Evolutionary conservation across 2,888 invertebrate genomes (phyloP).

Genomic region (Tetramorium bicarinatum): DNA sequence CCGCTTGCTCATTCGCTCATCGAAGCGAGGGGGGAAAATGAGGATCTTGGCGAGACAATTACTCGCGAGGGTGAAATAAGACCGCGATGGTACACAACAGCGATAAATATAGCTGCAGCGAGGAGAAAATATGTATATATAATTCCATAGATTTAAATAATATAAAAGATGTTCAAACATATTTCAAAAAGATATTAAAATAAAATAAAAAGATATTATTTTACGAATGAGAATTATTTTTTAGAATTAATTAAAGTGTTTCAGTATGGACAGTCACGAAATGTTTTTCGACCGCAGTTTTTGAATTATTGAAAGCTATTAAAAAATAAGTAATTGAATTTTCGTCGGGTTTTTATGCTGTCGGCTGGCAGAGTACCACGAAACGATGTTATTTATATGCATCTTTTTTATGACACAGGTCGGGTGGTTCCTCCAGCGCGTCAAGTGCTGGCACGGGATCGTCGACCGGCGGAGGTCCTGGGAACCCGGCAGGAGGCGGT

Average conservation of each 20-base stretch:
- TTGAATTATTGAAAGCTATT: slow-evolving; percentile 1
- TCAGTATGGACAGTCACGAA: not conserved
- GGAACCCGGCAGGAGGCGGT: slow-evolving; percentile 84
- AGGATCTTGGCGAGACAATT: slow-evolving; percentile 59
- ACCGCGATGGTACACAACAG: slow-evolving; percentile 40
- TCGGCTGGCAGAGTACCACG: not conserved
- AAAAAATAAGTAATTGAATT: slow-evolving; percentile 26
- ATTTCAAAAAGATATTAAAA: not conserved
- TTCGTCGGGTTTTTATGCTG: not conserved
- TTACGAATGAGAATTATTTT: not conserved
- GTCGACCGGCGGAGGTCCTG: slow-evolving; percentile 79
- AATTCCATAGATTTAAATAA: not conserved
- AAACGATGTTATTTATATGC: slow-evolving; percentile 38
- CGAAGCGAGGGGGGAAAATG: slow-evolving; percentile 50
- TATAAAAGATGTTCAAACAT: not conserved
- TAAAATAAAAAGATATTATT: not conserved
- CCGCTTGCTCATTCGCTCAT: slow-evolving; percentile 34
- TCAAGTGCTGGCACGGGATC: slow-evolving; percentile 82
- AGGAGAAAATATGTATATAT: not conserved
- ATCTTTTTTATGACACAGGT: slow-evolving; percentile 71
- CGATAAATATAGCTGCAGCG: slow-evolving; percentile 27
- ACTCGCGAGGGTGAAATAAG: slow-evolving; percentile 58
- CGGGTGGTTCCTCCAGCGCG: slow-evolving; percentile 83
- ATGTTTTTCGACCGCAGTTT: not conserved
- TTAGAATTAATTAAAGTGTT: not conserved